These are phyloP conservation scores for Steinernema feltiae DNA, from an alignment of 1,140 invertebrate species.

Conservation along the genomic window DNA sequence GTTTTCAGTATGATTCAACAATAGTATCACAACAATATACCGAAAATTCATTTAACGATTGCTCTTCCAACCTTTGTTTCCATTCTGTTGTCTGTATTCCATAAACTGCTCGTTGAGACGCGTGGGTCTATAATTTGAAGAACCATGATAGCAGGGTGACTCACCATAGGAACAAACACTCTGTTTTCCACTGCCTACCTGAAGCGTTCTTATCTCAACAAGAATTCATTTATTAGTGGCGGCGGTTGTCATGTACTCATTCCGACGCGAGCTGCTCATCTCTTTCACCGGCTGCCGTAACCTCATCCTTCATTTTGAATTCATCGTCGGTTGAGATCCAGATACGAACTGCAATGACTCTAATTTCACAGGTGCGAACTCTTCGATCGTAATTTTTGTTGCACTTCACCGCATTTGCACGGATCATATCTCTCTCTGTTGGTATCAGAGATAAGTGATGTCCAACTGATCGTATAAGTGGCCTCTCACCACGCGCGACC, in stretches of 20 bases:
- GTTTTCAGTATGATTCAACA: too few species aligned
- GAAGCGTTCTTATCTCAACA: neutral
- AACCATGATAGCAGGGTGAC: neutral
- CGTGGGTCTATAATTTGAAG: too few species aligned
- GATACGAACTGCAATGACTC: too few species aligned
- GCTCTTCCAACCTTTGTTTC: too few species aligned
- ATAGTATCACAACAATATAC: too few species aligned
- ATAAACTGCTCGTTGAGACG: too few species aligned
- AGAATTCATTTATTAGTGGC: neutral
- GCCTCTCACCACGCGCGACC: neutral
- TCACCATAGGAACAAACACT: neutral
- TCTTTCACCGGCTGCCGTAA: neutral
- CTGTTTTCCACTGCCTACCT: neutral
- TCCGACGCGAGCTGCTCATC: neutral
- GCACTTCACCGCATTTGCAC: too few species aligned
- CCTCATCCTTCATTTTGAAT: too few species aligned
- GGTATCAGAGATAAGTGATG: neutral
- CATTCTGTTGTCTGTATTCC: too few species aligned
- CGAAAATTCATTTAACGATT: too few species aligned
- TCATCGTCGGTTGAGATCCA: too few species aligned
- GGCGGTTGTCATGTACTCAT: neutral
- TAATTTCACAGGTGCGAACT: neutral
- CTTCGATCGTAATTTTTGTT: neutral
- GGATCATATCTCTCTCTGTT: neutral
- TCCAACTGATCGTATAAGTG: neutral